Base-by-base conservation (phyloP, 2,888 invertebrate species). In the Noctua pronuba region DNA sequence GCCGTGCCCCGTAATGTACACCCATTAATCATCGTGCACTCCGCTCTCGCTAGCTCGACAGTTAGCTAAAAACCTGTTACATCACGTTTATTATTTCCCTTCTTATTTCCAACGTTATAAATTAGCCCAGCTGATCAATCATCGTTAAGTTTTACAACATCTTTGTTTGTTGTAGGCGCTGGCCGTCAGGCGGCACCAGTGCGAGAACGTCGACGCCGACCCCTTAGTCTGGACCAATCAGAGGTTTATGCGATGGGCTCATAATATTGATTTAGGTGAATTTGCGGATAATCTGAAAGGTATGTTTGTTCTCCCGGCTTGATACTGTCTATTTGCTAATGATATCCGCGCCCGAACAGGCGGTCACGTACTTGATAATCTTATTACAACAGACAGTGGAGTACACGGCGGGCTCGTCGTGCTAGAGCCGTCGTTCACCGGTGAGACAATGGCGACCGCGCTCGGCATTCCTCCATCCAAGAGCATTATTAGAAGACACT, bases 181-280 rank as follows among this genome's bases (percentile, higher is more conserved):
- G 88, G 98, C 98, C 60, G 98, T 99, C 90, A 97, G 99, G 88
- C 97, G 99, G 88, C 98, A 98, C 92, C 98, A 99, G 93, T 98
- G 98, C 93, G 99, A 99, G 93, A 98, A 98, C 89, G 98, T 98
- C 79, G 98, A 99, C 93, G 98, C 98, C 10, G 99, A 99, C 96
- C 99, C 99, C 71, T 97, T 99, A 88, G 99, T 99, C 73, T 99
- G 99, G 99, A 99, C 99, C 90, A 99, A 99, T 97, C 98, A 99
- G 93, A 97, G 99, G 92, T 99, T 99, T 94, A 98, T 99, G 91
- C 98, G 98, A 92, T 99, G 99, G 99, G 98, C 99, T 46, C 97
- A 98, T 91, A 98, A 98, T 94, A 99, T 99, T 93, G 99, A 99
- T 97, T 97, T 99, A 91, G 98, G 98, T 79, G 99, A 99, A 97